Evolutionary conservation across 2,888 invertebrate genomes (phyloP), one percentile per base, ranked within the genome.

Genomic region (Tachina lurida): DNA sequence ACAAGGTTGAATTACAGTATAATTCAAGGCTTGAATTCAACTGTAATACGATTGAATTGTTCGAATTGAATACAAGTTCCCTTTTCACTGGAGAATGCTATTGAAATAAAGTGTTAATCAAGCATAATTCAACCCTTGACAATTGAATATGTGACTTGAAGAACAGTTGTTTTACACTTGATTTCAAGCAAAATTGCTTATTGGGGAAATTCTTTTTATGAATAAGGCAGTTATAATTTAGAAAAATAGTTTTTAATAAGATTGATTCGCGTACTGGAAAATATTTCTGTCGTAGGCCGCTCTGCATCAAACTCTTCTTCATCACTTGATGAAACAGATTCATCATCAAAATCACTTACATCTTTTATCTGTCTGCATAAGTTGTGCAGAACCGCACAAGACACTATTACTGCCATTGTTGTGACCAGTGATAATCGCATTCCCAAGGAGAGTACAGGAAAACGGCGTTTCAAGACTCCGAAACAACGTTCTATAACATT

Each of bases 371-470:
- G 49, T 49, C 49, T 49, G 49, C 49, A 49, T 49, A 49, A 49
- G 15, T 49, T 49, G 49, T 49, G 49, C 4, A 49, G 49, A 49
- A 49, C 49, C 49, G 49, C 15, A 49, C 49, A 49, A 10, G 49
- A 49, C 15, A 49, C 49, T 49, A 49, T 49, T 15, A 49, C 49
- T 49, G 45, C n/a, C 60, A 60, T 70, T 10, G 54, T n/a, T 10
- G 58, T 71, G n/a, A 47, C 43, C 13, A 62, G n/a, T 17, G 47
- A 39, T 19, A 70, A 15, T 39, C 73, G 43, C 47, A 82, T 71
- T 39, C 79, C 78, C 41, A 77, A n/a, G 22, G 2, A 7, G 7
- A 10, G 7, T n/a, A n/a, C n/a, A n/a, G n/a, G n/a, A n/a, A n/a
- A n/a, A n/a, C n/a, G n/a, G n/a, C n/a, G n/a, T n/a, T n/a, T n/a